Evolutionary conservation across 2,113 vertebrate species (phyloP).

Genomic region (Psittacus erithacus): DNA sequence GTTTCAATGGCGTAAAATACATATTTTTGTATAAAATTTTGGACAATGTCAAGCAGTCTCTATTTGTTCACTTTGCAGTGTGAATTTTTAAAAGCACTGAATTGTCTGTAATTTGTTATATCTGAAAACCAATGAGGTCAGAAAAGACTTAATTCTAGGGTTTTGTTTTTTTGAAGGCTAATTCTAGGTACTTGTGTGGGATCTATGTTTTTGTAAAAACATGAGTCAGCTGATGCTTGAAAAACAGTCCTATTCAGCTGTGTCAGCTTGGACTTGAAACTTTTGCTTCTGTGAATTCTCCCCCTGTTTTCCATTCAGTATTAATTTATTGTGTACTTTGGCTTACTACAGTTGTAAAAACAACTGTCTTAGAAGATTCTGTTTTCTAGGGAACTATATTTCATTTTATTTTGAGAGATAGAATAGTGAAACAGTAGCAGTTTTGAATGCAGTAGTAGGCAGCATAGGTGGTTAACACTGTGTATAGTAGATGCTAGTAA

Average conservation of each 20-base stretch:
- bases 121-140: not conserved
- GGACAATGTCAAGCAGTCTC: not conserved
- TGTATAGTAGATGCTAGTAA: not conserved
- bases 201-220: not conserved
- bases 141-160: not conserved
- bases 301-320: not conserved
- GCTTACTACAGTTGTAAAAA: not conserved
- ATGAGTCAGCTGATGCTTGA: not conserved
- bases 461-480: not conserved
- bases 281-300: not conserved
- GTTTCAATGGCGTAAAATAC: not conserved
- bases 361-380: not conserved
- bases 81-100: not conserved
- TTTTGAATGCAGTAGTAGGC: not conserved
- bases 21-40: not conserved
- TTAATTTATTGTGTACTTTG: not conserved
- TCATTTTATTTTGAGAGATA: not conserved
- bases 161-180: not conserved
- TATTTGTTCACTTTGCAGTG: not conserved
- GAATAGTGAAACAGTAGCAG: not conserved
- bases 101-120: not conserved
- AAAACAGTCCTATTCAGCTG: not conserved
- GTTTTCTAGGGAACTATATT: not conserved
- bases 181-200: not conserved
- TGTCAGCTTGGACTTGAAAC: not conserved